These are phyloP conservation scores for Tapirus terrestris DNA, from an alignment of 2,113 vertebrate genomes.

Conservation along the genomic window DNA sequence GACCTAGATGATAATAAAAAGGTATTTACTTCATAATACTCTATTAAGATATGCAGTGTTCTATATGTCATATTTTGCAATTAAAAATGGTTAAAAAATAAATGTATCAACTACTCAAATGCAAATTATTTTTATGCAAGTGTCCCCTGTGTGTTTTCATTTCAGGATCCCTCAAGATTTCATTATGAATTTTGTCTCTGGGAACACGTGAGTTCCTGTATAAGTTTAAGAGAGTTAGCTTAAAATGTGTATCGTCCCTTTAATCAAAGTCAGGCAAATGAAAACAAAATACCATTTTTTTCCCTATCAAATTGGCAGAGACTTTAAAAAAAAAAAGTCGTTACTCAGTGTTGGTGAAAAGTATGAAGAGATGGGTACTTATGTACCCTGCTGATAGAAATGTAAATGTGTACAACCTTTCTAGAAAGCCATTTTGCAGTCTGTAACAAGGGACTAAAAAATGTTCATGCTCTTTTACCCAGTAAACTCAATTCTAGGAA, in stretches of 20 bases:
- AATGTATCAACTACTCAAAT: neutral
- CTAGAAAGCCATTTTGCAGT: neutral
- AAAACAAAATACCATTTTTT: neutral
- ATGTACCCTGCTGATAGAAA: neutral
- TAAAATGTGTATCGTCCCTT: neutral
- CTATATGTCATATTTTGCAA: neutral
- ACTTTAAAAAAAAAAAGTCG: constrained; percentile 20
- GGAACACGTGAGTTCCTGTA: constrained; percentile 87
- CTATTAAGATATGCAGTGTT: neutral
- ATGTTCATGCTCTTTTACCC: neutral
- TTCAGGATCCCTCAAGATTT: constrained; percentile 92
- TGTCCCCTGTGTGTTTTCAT: constrained; percentile 44
- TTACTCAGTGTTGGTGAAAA: constrained; percentile 29
- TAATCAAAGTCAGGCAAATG: neutral
- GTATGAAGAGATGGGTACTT: neutral
- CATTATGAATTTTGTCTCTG: constrained; percentile 90
- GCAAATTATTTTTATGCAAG: neutral
- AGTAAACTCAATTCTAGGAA: constrained; percentile 7
- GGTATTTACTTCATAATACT: neutral
- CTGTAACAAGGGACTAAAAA: neutral
- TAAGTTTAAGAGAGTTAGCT: constrained; percentile 5
- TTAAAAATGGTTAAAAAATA: constrained; percentile 15
- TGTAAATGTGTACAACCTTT: neutral
- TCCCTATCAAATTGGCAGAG: neutral
- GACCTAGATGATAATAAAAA: neutral